Conservation (phyloP, 2,797 vertebrate species). For the Tragelaphus oryx region DNA sequence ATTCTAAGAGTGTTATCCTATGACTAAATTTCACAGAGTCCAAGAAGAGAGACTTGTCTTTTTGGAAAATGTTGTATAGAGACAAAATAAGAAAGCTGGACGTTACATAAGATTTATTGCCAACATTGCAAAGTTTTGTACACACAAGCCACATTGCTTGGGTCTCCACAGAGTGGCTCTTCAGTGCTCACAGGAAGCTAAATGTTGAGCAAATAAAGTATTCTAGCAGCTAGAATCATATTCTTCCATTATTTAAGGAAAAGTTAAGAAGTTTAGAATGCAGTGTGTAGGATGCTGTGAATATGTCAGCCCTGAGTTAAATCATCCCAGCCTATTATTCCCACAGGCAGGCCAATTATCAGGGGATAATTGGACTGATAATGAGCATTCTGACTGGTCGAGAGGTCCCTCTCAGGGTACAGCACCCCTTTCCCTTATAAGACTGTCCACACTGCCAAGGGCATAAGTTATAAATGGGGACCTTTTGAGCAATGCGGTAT, state of each 20-base stretch:
- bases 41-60: conserved; percentile 24
- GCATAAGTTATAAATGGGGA: neutral
- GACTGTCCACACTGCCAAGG: neutral
- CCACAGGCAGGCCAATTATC: conserved; percentile 66
- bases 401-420: conserved; percentile 44
- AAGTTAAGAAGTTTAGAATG: conserved; percentile 63
- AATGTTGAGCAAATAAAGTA: conserved; percentile 59
- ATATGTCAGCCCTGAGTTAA: conserved; percentile 29
- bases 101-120: neutral
- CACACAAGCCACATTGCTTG: neutral
- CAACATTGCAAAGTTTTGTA: conserved; percentile 25
- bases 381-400: conserved; percentile 51
- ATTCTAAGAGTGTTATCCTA: conserved; percentile 48
- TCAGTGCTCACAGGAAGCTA: conserved; percentile 35
- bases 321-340: conserved; percentile 58
- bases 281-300: conserved; percentile 48
- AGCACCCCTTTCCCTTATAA: neutral
- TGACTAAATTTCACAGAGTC: conserved; percentile 54
- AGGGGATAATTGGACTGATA: conserved; percentile 64
- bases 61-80: conserved; percentile 16
- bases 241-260: conserved; percentile 43
- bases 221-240: conserved; percentile 30
- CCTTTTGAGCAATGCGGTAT: conserved; percentile 3
- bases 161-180: neutral
- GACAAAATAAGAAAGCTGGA: conserved; percentile 52